A percentile compares a stretch with the other conserved stretches of the same genome.
These are phyloP conservation scores for Spilarctia lutea DNA, from an alignment of 2,888 invertebrate genomes.

Conservation along the genomic window DNA sequence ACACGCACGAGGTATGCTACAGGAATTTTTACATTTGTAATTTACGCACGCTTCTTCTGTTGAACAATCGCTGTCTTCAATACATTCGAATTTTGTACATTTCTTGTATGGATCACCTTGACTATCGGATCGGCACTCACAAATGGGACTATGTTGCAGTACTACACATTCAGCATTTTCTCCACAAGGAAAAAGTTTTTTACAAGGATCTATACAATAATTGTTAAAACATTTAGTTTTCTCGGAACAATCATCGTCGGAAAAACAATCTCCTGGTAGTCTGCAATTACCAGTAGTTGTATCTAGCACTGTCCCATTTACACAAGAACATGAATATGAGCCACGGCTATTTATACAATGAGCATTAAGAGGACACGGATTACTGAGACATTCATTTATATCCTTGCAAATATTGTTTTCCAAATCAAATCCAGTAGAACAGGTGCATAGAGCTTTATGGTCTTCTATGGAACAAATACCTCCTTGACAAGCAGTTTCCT, in stretches of 20 bases:
- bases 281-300: constrained; percentile 90
- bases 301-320: constrained; percentile 93
- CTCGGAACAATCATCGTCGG: constrained; percentile 92
- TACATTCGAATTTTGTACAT: constrained; percentile 92
- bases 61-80: constrained; percentile 91
- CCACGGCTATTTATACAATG: constrained; percentile 93
- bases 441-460: constrained; percentile 91
- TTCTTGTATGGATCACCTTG: constrained; percentile 91
- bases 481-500: constrained; percentile 91
- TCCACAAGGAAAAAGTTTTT: constrained; percentile 89
- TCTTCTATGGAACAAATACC: constrained; percentile 91
- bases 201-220: constrained; percentile 93
- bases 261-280: constrained; percentile 93
- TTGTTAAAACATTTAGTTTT: constrained; percentile 91
- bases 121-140: constrained; percentile 91
- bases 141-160: constrained; percentile 89
- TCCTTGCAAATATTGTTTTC: constrained; percentile 90
- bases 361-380: constrained; percentile 93
- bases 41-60: constrained; percentile 91
- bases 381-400: constrained; percentile 91
- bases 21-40: constrained; percentile 93
- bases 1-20: constrained; percentile 92
- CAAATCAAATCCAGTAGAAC: constrained; percentile 91
- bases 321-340: constrained; percentile 91
- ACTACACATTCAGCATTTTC: constrained; percentile 91